Conservation (phyloP, 2,113 vertebrate genomes). For the Indicator maculatus region DNA sequence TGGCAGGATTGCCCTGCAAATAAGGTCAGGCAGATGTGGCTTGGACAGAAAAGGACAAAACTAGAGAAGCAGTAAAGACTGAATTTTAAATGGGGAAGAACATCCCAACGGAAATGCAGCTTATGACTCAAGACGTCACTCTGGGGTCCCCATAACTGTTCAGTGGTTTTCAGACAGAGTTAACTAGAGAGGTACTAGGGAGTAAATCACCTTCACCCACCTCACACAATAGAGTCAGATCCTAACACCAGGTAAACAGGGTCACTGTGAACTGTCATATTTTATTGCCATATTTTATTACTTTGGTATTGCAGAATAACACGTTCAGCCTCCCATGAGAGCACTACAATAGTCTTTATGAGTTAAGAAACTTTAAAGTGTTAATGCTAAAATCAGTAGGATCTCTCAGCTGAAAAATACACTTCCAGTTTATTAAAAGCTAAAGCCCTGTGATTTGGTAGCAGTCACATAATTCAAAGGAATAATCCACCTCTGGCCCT, state of each 20-base stretch:
- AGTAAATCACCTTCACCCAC: not conserved
- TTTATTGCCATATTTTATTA: not conserved
- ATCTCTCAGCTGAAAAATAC: slow-evolving; percentile 4
- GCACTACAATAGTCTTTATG: not conserved
- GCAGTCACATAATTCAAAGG: slow-evolving; percentile 52
- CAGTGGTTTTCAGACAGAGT: not conserved
- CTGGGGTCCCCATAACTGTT: not conserved
- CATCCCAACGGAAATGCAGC: not conserved
- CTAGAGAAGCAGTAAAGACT: not conserved
- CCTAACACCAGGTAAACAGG: not conserved
- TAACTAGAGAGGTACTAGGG: not conserved
- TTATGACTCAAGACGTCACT: not conserved
- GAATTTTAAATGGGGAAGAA: not conserved
- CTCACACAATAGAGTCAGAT: not conserved
- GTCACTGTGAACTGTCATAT: not conserved
- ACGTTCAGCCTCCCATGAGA: not conserved
- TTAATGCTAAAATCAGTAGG: not conserved
- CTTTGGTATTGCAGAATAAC: not conserved
- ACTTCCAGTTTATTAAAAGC: slow-evolving; percentile 3
- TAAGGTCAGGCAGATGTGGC: not conserved
- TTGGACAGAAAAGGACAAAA: not conserved
- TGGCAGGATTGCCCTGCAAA: not conserved
- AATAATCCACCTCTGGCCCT: slow-evolving; percentile 60
- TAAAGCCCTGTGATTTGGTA: slow-evolving; percentile 31
- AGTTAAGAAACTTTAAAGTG: not conserved